Conservation (phyloP, 2,888 invertebrate species). For the Dascillus cervinus region DNA sequence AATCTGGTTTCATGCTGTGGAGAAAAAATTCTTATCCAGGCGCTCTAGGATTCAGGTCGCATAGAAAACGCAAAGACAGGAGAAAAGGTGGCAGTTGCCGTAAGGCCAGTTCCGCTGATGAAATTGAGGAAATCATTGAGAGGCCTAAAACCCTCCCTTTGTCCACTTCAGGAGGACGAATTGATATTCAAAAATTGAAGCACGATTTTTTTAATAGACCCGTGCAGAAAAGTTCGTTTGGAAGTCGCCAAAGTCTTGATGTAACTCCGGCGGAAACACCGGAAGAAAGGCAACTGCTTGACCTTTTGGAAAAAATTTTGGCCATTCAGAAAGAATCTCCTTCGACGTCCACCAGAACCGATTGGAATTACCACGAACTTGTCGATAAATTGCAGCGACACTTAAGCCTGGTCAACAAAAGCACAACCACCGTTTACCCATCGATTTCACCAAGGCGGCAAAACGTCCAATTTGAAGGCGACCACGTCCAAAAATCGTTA, state of each 20-base stretch:
- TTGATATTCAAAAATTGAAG: slow-evolving; percentile 61
- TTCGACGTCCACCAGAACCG: slow-evolving; percentile 1
- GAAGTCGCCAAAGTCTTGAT: slow-evolving; percentile 13
- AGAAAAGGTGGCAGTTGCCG: slow-evolving; percentile 62
- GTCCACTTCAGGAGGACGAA: slow-evolving; percentile 50
- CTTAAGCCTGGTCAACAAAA: slow-evolving; percentile 33
- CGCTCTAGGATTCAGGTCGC: slow-evolving; percentile 51
- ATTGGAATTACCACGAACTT: slow-evolving; percentile 55
- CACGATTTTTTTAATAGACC: slow-evolving; percentile 57
- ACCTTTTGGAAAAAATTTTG: slow-evolving; percentile 60
- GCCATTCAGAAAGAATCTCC: slow-evolving; percentile 32
- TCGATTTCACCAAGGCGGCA: slow-evolving; percentile 10
- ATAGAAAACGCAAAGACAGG: slow-evolving; percentile 49
- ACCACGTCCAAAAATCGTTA: slow-evolving; percentile 52
- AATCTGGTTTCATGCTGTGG: slow-evolving; percentile 74
- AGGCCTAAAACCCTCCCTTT: slow-evolving; percentile 39
- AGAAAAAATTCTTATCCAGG: slow-evolving; percentile 77
- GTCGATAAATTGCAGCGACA: slow-evolving; percentile 57
- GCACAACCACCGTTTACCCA: slow-evolving; percentile 10
- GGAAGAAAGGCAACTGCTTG: slow-evolving; percentile 43
- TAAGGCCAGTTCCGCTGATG: slow-evolving; percentile 57
- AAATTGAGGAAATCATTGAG: slow-evolving; percentile 52
- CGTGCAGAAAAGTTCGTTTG: slow-evolving; percentile 22
- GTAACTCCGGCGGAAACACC: slow-evolving; percentile 12
- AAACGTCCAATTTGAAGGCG: slow-evolving; percentile 40